A percentile compares a stretch with the other conserved stretches of the same genome.
Evolutionary conservation across 1,140 invertebrate species (phyloP).

Genomic region (Papilio polyxenes): DNA sequence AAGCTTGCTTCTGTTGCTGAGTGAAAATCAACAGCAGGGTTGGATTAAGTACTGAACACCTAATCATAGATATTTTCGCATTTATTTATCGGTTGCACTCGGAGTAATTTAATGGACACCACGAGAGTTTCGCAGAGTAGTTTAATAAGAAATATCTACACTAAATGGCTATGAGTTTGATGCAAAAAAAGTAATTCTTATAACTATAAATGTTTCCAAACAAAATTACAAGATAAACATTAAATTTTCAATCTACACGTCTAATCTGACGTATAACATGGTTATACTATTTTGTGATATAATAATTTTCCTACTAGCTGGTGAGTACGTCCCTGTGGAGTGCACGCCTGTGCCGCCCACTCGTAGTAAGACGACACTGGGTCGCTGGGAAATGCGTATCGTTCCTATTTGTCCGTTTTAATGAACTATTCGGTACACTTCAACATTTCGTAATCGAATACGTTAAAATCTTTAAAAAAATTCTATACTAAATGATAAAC

Average conservation of each 20-base stretch:
- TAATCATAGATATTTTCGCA: not conserved
- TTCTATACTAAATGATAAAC: not conserved
- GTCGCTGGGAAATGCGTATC: slow-evolving; percentile 2
- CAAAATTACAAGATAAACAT: not conserved
- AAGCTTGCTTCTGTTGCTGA: not conserved
- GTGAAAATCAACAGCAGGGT: not conserved
- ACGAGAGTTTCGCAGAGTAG: no score
- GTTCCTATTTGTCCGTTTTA: slow-evolving; percentile 18
- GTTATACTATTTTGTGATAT: not conserved
- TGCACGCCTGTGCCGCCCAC: slow-evolving; percentile 30
- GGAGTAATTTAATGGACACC: not conserved
- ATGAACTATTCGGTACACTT: slow-evolving; percentile 6
- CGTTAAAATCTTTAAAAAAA: not conserved
- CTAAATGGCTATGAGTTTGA: not conserved
- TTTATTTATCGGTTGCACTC: not conserved
- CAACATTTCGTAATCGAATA: slow-evolving; percentile 12
- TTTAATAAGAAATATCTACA: no score
- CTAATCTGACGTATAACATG: not conserved
- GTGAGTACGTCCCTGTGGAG: not conserved
- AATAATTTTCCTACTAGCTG: not conserved
- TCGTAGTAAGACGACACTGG: slow-evolving; percentile 24
- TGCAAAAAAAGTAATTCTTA: not conserved
- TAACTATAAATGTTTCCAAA: no score
- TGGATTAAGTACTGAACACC: not conserved
- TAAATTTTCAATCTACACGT: not conserved